phyloP scores from a whole-genome alignment of 2,888 invertebrate genomes.

The Bedellia somnulentella region DNA sequence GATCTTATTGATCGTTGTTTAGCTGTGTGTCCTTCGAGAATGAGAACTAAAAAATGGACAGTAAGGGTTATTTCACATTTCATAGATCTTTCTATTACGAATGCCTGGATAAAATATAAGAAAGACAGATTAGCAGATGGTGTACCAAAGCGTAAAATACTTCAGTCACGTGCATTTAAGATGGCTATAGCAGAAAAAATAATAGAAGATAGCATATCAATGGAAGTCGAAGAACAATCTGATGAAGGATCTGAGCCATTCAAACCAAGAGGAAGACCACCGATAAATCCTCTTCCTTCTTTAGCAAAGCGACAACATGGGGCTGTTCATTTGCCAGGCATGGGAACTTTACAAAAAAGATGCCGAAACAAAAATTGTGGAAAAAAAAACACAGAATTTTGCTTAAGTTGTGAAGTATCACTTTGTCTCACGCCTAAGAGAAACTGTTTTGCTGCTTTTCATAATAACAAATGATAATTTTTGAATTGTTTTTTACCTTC shows the following conservation, averaged over 20 bases:
- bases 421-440: too few relatives aligned
- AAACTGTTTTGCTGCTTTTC: too few relatives aligned
- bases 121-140: neutral
- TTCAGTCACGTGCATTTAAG: neutral
- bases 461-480: too few relatives aligned
- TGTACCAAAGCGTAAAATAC: neutral
- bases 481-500: too few relatives aligned
- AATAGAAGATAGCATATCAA: neutral
- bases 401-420: too few relatives aligned
- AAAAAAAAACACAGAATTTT: neutral
- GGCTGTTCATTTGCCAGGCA: neutral
- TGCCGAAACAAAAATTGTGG: neutral
- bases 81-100: constrained; percentile 1
- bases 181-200: neutral
- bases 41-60: neutral
- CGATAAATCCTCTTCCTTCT: neutral
- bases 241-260: neutral
- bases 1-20: constrained; percentile 4
- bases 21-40: neutral
- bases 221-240: neutral
- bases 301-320: neutral
- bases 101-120: constrained; percentile 7
- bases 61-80: too few relatives aligned
- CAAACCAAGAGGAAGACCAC: neutral
- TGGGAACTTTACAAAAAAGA: neutral